phyloP scores from a whole-genome alignment of 64 coral and sea anemone genomes.

The Actinia tenebrosa region DNA sequence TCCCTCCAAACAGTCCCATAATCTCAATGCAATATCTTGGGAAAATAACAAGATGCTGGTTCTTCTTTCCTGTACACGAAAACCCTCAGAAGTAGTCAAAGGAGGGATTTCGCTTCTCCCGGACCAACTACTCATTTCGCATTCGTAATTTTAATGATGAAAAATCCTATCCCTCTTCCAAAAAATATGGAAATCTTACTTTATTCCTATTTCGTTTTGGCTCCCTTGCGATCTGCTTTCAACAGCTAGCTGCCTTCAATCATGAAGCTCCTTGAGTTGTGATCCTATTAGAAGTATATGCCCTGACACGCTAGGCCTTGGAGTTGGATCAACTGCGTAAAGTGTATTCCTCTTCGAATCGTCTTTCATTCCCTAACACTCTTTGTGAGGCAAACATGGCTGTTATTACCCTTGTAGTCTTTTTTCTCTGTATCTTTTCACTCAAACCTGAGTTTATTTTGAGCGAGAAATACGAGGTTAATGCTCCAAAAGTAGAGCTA shows the following conservation, averaged over 20 bases:
- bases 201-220: not conserved
- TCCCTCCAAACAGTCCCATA: too few relatives aligned
- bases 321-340: not conserved
- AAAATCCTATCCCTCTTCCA: too few relatives aligned
- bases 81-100: too few relatives aligned
- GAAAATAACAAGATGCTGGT: too few relatives aligned
- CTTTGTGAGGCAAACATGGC: not conserved
- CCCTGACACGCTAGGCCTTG: not conserved
- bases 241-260: not conserved
- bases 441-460: not conserved
- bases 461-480: not conserved
- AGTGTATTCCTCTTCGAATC: not conserved
- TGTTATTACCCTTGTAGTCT: not conserved
- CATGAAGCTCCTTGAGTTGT: not conserved
- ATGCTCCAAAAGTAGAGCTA: slow-evolving; percentile 35
- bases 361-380: not conserved
- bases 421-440: not conserved
- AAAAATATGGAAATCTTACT: not conserved
- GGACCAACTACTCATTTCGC: too few relatives aligned
- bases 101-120: too few relatives aligned
- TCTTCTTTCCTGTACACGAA: too few relatives aligned
- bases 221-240: not conserved
- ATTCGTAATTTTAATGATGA: too few relatives aligned
- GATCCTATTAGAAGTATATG: not conserved
- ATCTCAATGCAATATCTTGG: too few relatives aligned